Percentiles rank a stretch among this genome's conserved stretches.
Conservation (phyloP, 2,113 vertebrate genomes). For the Microcebus jonahi region DNA sequence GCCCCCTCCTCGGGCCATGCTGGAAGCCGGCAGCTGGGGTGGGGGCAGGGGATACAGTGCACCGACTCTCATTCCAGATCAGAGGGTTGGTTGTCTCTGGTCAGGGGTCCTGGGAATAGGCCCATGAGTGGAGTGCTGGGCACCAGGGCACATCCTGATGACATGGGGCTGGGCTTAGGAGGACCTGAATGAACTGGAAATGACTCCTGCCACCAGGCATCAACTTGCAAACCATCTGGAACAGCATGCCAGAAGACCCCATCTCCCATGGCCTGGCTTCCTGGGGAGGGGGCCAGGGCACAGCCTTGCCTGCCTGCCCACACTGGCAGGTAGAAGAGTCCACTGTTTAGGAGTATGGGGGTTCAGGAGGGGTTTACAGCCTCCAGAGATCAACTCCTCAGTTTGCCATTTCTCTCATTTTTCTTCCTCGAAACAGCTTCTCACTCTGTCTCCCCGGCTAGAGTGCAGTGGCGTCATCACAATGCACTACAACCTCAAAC, state of each 20-base stretch:
- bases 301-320: not conserved
- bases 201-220: not conserved
- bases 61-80: not conserved
- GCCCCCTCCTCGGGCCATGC: rapidly evolving
- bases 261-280: not conserved
- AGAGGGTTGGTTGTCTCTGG: not conserved
- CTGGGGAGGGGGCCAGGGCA: too few species aligned
- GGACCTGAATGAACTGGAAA: not conserved
- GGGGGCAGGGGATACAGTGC: rapidly evolving
- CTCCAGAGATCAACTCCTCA: not conserved
- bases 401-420: not conserved
- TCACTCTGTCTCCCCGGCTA: too few species aligned
- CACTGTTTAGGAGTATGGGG: too few species aligned
- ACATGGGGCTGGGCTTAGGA: not conserved
- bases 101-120: not conserved
- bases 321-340: not conserved
- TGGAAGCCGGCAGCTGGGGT: not conserved
- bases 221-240: not conserved
- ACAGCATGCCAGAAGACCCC: not conserved
- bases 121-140: not conserved
- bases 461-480: too few species aligned
- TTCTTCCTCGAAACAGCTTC: too few species aligned
- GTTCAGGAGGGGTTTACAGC: not conserved
- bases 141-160: not conserved
- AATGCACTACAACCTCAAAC: too few species aligned